These are phyloP conservation scores for Thymelicus acteon DNA, from an alignment of 2,888 invertebrate genomes.

Conservation along the genomic window DNA sequence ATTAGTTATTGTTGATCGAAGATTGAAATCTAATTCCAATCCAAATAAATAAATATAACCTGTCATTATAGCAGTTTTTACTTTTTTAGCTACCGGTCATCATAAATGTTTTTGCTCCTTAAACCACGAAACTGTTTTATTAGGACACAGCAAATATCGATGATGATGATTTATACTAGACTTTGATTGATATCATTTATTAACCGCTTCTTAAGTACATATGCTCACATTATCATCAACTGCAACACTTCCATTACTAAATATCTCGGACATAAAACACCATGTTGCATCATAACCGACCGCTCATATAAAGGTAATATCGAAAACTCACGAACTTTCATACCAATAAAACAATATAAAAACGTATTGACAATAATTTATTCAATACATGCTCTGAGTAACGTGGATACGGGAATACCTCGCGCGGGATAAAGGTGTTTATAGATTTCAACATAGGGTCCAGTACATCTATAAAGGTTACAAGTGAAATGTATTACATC, in stretches of 20 bases:
- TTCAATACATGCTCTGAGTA: conserved; percentile 59
- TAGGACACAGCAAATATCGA: conserved; percentile 33
- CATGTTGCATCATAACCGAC: conserved; percentile 62
- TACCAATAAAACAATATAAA: conserved; percentile 82
- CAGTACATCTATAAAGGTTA: conserved; percentile 30
- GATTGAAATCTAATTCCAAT: background rate
- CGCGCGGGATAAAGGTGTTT: conserved; percentile 41
- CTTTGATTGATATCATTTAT: conserved; percentile 37
- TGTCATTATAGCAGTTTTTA: background rate
- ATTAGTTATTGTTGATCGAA: conserved; percentile 1
- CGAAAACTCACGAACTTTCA: conserved; percentile 69
- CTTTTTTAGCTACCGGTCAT: background rate
- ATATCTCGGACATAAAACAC: conserved; percentile 52
- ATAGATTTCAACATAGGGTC: conserved; percentile 42
- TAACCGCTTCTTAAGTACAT: conserved; percentile 43
- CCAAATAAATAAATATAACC: background rate
- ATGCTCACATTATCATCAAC: conserved; percentile 54
- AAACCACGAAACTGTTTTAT: conserved; percentile 2
- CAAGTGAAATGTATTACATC: conserved; percentile 46
- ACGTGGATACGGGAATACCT: conserved; percentile 42
- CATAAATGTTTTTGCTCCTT: background rate
- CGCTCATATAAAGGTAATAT: conserved; percentile 64
- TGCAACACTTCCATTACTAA: conserved; percentile 51
- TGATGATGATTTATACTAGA: conserved; percentile 35
- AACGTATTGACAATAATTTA: conserved; percentile 79